Evolutionary conservation across 2,888 invertebrate genomes (phyloP).

Genomic region (Pterostichus madidus): DNA sequence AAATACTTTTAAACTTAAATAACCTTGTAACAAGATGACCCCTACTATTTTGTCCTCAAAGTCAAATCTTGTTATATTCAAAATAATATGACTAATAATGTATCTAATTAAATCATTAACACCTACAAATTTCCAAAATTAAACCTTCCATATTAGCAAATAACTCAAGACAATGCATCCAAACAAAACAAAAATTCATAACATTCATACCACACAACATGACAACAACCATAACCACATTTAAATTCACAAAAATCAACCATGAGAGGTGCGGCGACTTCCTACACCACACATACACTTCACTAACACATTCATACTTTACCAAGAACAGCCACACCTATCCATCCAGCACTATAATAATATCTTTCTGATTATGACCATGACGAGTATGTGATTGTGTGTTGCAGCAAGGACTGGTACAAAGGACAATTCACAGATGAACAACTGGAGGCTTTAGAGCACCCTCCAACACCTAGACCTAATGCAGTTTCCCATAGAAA

Average conservation of each 20-base stretch:
- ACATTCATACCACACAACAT: neutral
- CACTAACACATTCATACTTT: neutral
- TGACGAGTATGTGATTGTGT: slow-evolving; percentile 6
- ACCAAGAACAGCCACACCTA: neutral
- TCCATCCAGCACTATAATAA: neutral
- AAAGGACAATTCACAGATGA: slow-evolving; percentile 90
- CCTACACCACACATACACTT: neutral
- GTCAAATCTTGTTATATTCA: too few species aligned
- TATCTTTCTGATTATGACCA: slow-evolving; percentile 9
- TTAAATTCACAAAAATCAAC: neutral
- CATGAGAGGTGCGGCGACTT: neutral
- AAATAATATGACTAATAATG: too few species aligned
- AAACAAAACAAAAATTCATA: neutral
- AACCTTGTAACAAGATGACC: too few species aligned
- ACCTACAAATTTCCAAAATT: too few species aligned
- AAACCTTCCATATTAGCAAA: neutral
- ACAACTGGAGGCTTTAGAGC: slow-evolving; percentile 88
- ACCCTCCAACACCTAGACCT: slow-evolving; percentile 85
- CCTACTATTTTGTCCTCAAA: too few species aligned
- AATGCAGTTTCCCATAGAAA: slow-evolving; percentile 79
- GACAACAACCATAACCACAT: neutral
- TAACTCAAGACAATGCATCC: neutral
- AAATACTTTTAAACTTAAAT: too few species aligned
- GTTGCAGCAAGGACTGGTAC: slow-evolving; percentile 92
- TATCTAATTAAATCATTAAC: neutral